These are phyloP conservation scores for Anolis apletophallus DNA, from an alignment of 2,797 vertebrate species.

Conservation along the genomic window DNA sequence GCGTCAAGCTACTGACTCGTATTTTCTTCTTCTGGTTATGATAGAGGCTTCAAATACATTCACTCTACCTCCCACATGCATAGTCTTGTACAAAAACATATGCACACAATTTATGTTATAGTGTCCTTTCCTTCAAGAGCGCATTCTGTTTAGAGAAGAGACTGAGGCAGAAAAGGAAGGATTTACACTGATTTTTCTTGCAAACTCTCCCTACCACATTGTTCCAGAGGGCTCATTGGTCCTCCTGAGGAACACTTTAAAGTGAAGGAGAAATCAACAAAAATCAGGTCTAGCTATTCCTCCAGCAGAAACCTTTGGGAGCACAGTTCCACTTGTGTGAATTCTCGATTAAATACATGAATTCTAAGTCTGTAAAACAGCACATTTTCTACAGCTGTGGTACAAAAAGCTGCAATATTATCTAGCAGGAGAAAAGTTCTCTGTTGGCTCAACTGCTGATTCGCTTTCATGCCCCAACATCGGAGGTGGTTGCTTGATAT, in stretches of 20 bases:
- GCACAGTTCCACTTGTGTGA: neutral
- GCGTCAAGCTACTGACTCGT: neutral
- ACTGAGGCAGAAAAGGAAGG: neutral
- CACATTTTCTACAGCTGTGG: neutral
- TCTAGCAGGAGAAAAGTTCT: neutral
- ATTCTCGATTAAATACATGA: conserved; percentile 27
- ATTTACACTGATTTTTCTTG: neutral
- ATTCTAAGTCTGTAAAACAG: neutral
- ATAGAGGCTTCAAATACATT: conserved; percentile 9
- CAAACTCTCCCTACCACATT: conserved; percentile 9
- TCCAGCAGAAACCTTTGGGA: neutral
- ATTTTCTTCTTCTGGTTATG: neutral
- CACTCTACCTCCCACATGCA: neutral
- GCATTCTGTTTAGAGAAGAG: neutral
- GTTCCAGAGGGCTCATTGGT: neutral
- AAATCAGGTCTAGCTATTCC: neutral
- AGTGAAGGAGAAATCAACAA: neutral
- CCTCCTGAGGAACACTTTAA: neutral
- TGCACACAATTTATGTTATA: conserved; percentile 10
- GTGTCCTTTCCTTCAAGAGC: neutral
- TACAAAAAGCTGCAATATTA: neutral
- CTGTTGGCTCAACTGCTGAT: conserved; percentile 31
- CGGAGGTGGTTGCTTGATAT: conserved; percentile 84
- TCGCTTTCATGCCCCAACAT: conserved; percentile 85
- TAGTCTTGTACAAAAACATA: neutral